A percentile compares a stretch with the other conserved stretches of the same genome.
phyloP scores from a whole-genome alignment of 2,888 invertebrate genomes.

The Terebella lapidaria region DNA sequence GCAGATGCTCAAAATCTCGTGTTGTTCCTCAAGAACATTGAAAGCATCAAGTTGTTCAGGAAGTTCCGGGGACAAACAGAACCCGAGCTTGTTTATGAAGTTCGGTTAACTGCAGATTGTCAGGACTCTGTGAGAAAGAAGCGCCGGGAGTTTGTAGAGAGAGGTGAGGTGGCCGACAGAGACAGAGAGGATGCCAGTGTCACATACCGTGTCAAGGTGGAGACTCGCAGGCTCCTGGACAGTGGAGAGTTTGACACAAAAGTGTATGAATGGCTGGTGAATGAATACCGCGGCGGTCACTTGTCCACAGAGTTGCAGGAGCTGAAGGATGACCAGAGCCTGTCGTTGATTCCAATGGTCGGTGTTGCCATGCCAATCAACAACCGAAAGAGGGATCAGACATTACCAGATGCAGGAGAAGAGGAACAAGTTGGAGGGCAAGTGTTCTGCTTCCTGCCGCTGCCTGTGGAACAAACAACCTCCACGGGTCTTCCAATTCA shows the following conservation, averaged over 20 bases:
- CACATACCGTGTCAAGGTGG: neutral
- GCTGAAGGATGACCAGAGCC: slow-evolving; percentile 12
- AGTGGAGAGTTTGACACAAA: neutral
- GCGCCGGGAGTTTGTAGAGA: slow-evolving; percentile 3
- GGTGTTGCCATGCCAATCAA: slow-evolving; percentile 27
- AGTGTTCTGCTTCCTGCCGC: slow-evolving; percentile 44
- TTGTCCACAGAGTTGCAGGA: slow-evolving; percentile 10
- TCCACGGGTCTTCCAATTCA: slow-evolving; percentile 44
- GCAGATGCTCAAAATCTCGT: slow-evolving; percentile 31
- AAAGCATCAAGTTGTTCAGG: slow-evolving; percentile 15
- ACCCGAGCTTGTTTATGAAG: slow-evolving; percentile 1
- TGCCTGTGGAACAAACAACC: slow-evolving; percentile 41
- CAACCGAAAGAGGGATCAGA: neutral
- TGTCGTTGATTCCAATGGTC: slow-evolving; percentile 29
- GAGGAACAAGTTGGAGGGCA: slow-evolving; percentile 28
- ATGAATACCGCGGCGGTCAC: slow-evolving; percentile 18
- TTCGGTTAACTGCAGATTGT: slow-evolving; percentile 2
- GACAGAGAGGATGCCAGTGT: slow-evolving; percentile 16
- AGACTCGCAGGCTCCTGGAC: neutral
- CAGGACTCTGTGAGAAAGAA: neutral
- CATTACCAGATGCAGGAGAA: neutral
- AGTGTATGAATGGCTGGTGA: slow-evolving; percentile 13
- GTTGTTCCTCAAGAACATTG: slow-evolving; percentile 38
- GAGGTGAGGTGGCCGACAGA: slow-evolving; percentile 11
- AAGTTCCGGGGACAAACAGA: neutral